Percentiles rank a stretch among this genome's conserved stretches.
Evolutionary conservation across 64 coral and sea anemone genomes (phyloP).

Genomic region (Porites lutea): DNA sequence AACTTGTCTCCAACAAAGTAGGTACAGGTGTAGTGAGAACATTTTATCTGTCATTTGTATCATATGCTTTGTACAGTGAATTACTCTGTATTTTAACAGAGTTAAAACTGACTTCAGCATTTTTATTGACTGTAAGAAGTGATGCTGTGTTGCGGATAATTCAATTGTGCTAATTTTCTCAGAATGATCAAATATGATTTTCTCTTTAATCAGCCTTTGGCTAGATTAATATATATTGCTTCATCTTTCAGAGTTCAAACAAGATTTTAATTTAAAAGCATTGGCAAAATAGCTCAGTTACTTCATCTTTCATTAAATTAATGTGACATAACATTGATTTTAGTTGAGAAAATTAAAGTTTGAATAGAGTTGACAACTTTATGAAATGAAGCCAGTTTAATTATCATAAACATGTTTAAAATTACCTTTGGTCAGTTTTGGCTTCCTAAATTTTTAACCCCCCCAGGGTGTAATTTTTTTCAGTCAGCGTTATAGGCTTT

Average conservation of each 20-base stretch:
- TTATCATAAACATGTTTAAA: no score
- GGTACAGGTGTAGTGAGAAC: background rate
- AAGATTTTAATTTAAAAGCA: background rate
- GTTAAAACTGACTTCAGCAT: background rate
- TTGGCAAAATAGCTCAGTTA: background rate
- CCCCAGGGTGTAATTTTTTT: no score
- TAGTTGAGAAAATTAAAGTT: background rate
- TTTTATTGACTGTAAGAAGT: background rate
- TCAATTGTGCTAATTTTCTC: no score
- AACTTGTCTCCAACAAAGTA: no score
- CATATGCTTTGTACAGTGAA: constrained; percentile 4
- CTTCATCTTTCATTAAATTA: background rate
- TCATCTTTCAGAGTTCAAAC: background rate
- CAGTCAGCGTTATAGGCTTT: no score
- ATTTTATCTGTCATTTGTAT: background rate
- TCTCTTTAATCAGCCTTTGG: background rate
- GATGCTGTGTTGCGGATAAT: background rate
- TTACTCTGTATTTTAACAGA: background rate
- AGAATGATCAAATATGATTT: background rate
- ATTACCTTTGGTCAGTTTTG: no score
- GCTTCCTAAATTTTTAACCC: no score
- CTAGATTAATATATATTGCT: background rate
- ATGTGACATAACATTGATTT: background rate
- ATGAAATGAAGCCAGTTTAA: no score
- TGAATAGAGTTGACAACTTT: background rate